These are phyloP conservation scores for Hystrix cristata DNA, from an alignment of 2,113 vertebrate species.

Conservation along the genomic window DNA sequence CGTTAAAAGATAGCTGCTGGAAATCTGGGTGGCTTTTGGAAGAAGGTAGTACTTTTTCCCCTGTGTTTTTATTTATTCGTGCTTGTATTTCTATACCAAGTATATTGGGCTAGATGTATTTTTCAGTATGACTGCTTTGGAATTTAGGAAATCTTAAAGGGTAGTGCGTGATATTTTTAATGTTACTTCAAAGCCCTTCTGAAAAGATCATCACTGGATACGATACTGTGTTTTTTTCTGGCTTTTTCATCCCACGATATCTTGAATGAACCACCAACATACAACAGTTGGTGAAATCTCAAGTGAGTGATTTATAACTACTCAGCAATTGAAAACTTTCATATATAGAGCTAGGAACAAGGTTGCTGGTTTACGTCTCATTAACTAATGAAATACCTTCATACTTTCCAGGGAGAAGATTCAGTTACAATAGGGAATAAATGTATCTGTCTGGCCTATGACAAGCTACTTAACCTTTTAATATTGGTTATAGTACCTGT, in stretches of 20 bases:
- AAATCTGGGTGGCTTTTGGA: slow-evolving; percentile 20
- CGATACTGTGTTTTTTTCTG: slow-evolving; percentile 1
- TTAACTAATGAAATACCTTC: neutral
- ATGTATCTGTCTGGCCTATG: neutral
- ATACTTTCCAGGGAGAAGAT: neutral
- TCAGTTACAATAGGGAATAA: neutral
- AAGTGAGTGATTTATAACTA: neutral
- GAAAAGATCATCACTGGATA: neutral
- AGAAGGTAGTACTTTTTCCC: neutral
- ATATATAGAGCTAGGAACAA: neutral
- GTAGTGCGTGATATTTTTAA: neutral
- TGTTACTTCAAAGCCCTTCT: neutral
- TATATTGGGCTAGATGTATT: neutral
- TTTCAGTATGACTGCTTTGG: neutral
- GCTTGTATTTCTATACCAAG: neutral
- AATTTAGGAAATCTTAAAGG: slow-evolving; percentile 61
- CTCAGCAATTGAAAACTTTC: neutral
- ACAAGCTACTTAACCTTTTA: slow-evolving; percentile 3
- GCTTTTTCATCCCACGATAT: neutral
- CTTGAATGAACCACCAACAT: slow-evolving; percentile 1
- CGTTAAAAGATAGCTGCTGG: neutral
- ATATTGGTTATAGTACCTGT: neutral
- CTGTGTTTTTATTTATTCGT: neutral
- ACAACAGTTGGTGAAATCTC: neutral
- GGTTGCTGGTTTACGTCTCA: slow-evolving; percentile 18